Conservation (phyloP, 2,888 invertebrate species). For the Phrixothrix hirtus region DNA sequence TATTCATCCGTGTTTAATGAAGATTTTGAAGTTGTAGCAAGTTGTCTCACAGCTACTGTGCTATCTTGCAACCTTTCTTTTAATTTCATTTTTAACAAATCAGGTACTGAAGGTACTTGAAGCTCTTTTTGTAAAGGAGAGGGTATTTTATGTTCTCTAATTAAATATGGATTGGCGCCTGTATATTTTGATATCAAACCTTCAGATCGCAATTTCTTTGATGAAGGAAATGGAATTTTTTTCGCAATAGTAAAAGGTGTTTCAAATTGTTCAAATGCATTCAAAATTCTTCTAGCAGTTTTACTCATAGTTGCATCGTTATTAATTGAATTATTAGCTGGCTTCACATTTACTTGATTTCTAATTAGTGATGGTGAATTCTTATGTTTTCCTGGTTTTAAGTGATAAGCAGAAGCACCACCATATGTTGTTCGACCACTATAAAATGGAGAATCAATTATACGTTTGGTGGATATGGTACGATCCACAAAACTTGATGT, state of each 20-base stretch:
- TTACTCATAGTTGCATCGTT: constrained; percentile 63
- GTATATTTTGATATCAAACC: constrained; percentile 44
- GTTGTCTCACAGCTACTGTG: constrained; percentile 65
- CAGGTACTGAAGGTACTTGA: constrained; percentile 66
- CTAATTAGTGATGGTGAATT: constrained; percentile 35
- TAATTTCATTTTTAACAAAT: constrained; percentile 64
- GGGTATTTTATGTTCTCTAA: constrained; percentile 32
- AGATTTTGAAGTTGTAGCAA: constrained; percentile 62
- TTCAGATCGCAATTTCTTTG: constrained; percentile 36
- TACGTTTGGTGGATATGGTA: constrained; percentile 54
- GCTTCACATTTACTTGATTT: constrained; percentile 57
- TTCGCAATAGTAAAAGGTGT: constrained; percentile 79
- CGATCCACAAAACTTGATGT: constrained; percentile 55
- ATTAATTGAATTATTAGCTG: constrained; percentile 48
- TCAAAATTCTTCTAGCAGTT: constrained; percentile 77
- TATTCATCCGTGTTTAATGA: constrained; percentile 48
- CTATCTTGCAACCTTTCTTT: constrained; percentile 63
- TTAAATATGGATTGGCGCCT: constrained; percentile 48
- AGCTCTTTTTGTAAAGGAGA: constrained; percentile 55
- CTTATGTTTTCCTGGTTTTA: constrained; percentile 34
- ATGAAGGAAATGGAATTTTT: constrained; percentile 67
- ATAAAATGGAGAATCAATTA: constrained; percentile 72
- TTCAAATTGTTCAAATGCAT: constrained; percentile 79
- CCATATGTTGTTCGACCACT: constrained; percentile 75
- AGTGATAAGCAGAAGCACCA: constrained; percentile 67